Percentiles rank a stretch among this genome's conserved stretches.
Conservation (phyloP, 2,888 invertebrate species). For the Cotesia congregata region DNA sequence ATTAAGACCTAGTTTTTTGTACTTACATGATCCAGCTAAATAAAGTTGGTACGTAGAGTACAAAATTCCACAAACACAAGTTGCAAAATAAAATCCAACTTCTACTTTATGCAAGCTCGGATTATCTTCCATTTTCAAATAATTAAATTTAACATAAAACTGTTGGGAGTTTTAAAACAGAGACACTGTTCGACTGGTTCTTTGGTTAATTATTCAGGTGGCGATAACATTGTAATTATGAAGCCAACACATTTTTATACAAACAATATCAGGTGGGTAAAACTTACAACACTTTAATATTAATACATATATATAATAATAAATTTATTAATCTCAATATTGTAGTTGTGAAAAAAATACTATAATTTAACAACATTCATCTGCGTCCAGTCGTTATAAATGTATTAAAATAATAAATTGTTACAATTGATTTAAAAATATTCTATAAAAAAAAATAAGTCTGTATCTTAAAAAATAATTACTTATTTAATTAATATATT, state of each 20-base stretch:
- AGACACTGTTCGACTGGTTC: too few species aligned
- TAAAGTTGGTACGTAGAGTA: constrained; percentile 74
- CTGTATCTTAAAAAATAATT: not conserved
- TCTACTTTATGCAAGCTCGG: constrained; percentile 64
- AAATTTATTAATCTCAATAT: not conserved
- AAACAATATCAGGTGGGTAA: too few species aligned
- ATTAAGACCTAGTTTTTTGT: constrained; percentile 37
- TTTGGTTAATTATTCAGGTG: too few species aligned
- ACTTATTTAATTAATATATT: too few species aligned
- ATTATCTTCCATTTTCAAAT: not conserved
- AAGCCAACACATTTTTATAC: too few species aligned
- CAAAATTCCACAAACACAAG: constrained; percentile 74
- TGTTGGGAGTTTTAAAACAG: too few species aligned
- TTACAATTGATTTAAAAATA: not conserved
- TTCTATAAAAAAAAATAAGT: not conserved
- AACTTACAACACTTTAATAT: too few species aligned
- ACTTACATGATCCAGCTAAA: constrained; percentile 73
- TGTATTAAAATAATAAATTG: not conserved
- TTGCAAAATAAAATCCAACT: constrained; percentile 70
- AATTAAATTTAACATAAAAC: too few species aligned
- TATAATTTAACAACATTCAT: not conserved
- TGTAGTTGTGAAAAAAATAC: not conserved
- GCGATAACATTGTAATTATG: too few species aligned
- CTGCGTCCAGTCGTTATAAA: not conserved
- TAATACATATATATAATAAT: not conserved